Evolutionary conservation across 1,140 invertebrate species (phyloP), one percentile per base, ranked within the genome.

Genomic region (Aporrectodea caliginosa): DNA sequence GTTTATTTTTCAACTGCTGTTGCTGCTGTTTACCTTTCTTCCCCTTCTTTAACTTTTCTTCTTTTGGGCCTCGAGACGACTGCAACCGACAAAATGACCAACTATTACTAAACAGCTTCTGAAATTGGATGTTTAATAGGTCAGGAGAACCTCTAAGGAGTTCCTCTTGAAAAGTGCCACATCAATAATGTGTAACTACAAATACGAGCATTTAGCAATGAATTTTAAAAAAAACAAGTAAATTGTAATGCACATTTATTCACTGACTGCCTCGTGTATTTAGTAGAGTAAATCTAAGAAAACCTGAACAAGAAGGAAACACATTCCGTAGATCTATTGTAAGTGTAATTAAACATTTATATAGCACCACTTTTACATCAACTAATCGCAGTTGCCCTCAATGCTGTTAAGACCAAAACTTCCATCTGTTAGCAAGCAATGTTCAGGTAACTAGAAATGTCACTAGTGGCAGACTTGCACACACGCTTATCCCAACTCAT

Each of bases 1-100:
- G 43, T 58, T 58, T 22, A 12, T 58, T 58, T 58, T 58, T 58
- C 6, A 12, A 12, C 22, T 58, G 43, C 43, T 82, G 81, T 78
- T 79, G 80, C 74, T 75, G 77, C 31, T 82, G 80, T 76, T 79
- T 78, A 80, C 83, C 75, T 81, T 84, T 87, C 83, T 85, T 86
- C 31, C 83, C 85, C 76, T 85, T 86, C 74, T 84, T 84, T 77
- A 84, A 84, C 78, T 85, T 86, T 14, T 84, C 83, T 78, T 84
- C 83, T 77, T 85, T 85, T 6, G 43, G 43, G 43, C 43, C 43
- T 22, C 74, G 84, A 82, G 16, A 81, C 16, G 70, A 43, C 32
- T 35, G 81, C 16, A 34, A 43, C 32, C 27, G 73, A 27, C 68
- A 73, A 73, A 6, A 34, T 79, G 70, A 31, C 43, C 77, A 79